These are phyloP conservation scores for Erebia aethiops DNA, from an alignment of 2,888 invertebrate genomes.

Conservation along the genomic window DNA sequence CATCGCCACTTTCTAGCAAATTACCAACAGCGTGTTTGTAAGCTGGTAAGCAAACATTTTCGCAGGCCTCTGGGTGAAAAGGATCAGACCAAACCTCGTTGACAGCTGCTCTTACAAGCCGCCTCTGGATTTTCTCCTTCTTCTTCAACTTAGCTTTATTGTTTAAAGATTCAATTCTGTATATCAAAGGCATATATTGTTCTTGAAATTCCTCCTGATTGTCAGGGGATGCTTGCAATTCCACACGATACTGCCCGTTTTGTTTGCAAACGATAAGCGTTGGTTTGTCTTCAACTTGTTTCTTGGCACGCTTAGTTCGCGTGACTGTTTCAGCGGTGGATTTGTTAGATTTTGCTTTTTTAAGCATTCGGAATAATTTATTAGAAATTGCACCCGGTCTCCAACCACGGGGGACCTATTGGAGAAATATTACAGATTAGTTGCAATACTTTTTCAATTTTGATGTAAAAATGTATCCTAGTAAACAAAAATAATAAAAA, in stretches of 20 bases:
- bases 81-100: conserved; percentile 56
- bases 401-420: conserved; percentile 65
- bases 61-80: conserved; percentile 59
- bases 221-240: conserved; percentile 57
- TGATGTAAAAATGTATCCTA: conserved; percentile 3
- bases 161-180: conserved; percentile 58
- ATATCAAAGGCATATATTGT: conserved; percentile 58
- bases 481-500: conserved; percentile 22
- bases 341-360: conserved; percentile 54
- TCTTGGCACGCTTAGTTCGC: conserved; percentile 54
- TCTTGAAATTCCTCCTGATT: conserved; percentile 44
- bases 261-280: conserved; percentile 61
- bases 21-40: conserved; percentile 60
- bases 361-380: conserved; percentile 58
- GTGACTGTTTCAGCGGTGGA: conserved; percentile 44
- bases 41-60: conserved; percentile 56
- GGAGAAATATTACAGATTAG: conserved; percentile 22
- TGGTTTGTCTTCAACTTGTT: conserved; percentile 58
- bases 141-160: conserved; percentile 56
- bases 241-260: conserved; percentile 64
- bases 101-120: conserved; percentile 51
- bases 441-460: not conserved
- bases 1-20: conserved; percentile 46
- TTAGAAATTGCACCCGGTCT: conserved; percentile 72
- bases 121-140: conserved; percentile 48